Percentiles rank a stretch among this genome's conserved stretches.
phyloP scores from a whole-genome alignment of 2,797 vertebrate species.

The Helicolenus hilgendorfi region DNA sequence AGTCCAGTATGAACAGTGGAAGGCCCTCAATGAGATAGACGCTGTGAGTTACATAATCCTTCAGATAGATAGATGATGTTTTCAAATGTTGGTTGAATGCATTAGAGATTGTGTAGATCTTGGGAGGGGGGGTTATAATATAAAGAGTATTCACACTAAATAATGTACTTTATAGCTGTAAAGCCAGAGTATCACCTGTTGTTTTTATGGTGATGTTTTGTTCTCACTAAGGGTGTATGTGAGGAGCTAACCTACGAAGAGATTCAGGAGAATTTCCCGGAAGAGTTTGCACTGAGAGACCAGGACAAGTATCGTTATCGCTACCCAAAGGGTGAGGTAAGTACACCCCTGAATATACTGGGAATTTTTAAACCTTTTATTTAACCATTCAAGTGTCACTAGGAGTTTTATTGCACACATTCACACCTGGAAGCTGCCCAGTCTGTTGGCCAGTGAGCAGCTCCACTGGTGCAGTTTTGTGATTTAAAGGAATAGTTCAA shows the following conservation, averaged over 20 bases:
- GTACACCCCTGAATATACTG: neutral
- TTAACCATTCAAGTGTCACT: neutral
- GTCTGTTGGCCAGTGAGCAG: neutral
- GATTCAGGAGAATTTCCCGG: conserved; percentile 92
- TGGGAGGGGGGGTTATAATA: too few relatives aligned
- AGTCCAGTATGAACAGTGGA: conserved; percentile 94
- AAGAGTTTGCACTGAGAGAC: conserved; percentile 94
- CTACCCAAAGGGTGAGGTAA: conserved; percentile 96
- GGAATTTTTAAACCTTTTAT: neutral
- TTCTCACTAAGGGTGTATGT: conserved; percentile 91
- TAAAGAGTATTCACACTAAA: neutral
- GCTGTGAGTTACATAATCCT: conserved; percentile 86
- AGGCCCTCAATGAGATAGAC: conserved; percentile 95
- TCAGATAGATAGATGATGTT: neutral
- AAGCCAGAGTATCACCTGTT: neutral
- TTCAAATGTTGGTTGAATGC: neutral
- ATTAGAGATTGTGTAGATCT: neutral
- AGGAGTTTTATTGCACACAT: neutral
- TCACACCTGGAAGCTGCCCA: neutral
- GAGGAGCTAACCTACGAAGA: conserved; percentile 96
- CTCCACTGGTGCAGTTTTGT: too few relatives aligned
- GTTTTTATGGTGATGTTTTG: neutral
- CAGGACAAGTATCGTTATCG: conserved; percentile 97
- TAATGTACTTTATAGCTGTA: neutral
- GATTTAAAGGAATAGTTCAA: too few relatives aligned